Evolutionary conservation across 2,888 invertebrate genomes (phyloP).

Genomic region (Entomobrya multifasciata): DNA sequence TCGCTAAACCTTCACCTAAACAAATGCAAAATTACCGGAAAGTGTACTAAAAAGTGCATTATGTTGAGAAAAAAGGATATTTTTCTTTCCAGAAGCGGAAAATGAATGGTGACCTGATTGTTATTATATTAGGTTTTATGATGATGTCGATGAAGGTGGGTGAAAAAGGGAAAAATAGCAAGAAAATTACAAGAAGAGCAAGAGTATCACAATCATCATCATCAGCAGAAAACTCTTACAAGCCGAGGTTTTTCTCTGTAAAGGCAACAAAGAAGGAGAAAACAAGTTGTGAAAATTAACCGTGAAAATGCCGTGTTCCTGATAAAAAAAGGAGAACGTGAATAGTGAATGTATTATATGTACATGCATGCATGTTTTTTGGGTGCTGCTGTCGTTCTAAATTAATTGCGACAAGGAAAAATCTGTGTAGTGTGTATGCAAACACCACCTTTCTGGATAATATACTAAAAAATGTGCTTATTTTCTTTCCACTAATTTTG

Average conservation of each 20-base stretch:
- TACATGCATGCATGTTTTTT: no score
- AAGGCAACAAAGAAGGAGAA: conserved; percentile 27
- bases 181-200: not conserved
- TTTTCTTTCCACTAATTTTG: no score
- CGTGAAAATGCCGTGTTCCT: conserved; percentile 59
- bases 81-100: conserved; percentile 47
- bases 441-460: not conserved
- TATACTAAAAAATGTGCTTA: no score
- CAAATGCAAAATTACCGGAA: conserved; percentile 55
- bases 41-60: conserved; percentile 24
- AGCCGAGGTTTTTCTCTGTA: not conserved
- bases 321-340: not conserved
- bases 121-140: conserved; percentile 62
- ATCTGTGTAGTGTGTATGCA: not conserved
- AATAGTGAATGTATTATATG: no score
- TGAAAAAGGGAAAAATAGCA: conserved; percentile 29
- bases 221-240: not conserved
- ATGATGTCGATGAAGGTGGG: conserved; percentile 44
- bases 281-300: conserved; percentile 66
- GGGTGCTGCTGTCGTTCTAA: not conserved
- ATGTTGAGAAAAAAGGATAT: not conserved
- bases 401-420: conserved; percentile 9
- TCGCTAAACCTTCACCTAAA: no score
- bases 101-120: conserved; percentile 71
- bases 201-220: not conserved